Evolutionary conservation across 2,888 invertebrate species (phyloP), one percentile per base, ranked within the genome.

Genomic region (Polyommatus iphigenia): DNA sequence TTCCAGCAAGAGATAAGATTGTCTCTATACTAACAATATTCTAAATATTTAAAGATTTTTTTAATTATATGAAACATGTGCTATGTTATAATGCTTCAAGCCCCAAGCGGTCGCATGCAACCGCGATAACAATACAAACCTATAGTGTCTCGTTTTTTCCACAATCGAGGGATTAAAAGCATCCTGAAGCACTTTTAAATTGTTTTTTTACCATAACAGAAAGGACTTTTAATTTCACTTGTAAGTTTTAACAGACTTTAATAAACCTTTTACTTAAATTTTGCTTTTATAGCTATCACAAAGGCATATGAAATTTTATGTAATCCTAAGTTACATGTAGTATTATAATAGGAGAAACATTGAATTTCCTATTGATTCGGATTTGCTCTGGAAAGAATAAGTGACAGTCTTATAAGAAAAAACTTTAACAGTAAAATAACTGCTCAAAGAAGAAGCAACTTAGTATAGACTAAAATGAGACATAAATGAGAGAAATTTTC

Each of bases 381-480:
- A 24, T 24, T 24, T 62, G 10, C 62, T 20, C 54, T 18, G 15
- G 6, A 29, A 10, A 0, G 29, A 24, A 10, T 3, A 59, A 59
- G 59, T 67, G 15, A 67, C 15, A 29, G 29, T 67, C 67, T 32
- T 32, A 67, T 67, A 24, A 67, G 67, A 32, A 67, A 67, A 67
- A 32, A 32, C 59, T 62, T 13, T 10, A 13, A 24, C 62, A 13
- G 3, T 4, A 10, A 62, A 24, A 24, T 24, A 54, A 32, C 2
- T 24, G 10, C 20, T 6, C 5, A 10, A 10, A 59, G 7, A 62
- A 29, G 29, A 67, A 15, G 20, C 10, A 67, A 29, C 13, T 29
- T 13, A 36, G 0, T 36, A 46, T 46, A 46, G 46, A 46, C 10
- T 46, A 46, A 46, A 10, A 18, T 2, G 29, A 67, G 18, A 29